These are phyloP conservation scores for Cenopis cana DNA, from an alignment of 2,888 invertebrate species.

Conservation along the genomic window DNA sequence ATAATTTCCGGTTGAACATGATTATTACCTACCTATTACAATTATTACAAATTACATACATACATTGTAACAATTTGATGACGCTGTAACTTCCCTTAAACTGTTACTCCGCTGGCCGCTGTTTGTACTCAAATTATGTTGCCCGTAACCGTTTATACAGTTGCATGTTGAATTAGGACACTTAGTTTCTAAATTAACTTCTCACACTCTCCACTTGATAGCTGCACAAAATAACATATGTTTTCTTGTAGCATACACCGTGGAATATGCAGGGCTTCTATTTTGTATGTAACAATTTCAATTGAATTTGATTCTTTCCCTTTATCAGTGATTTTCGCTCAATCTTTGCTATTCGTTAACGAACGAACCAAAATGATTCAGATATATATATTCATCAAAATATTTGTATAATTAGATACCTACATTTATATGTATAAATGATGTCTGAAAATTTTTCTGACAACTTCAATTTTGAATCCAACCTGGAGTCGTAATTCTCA, in stretches of 20 bases:
- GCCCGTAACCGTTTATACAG: neutral
- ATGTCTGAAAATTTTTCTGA: too few species aligned
- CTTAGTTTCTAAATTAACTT: slow-evolving; percentile 18
- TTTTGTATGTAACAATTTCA: too few species aligned
- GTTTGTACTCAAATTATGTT: slow-evolving; percentile 12
- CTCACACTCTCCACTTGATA: neutral
- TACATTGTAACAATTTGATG: slow-evolving; percentile 7
- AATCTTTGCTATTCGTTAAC: too few species aligned
- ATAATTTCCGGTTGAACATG: too few species aligned
- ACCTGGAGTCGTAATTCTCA: neutral
- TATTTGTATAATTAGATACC: too few species aligned
- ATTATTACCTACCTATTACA: neutral
- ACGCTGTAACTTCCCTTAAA: neutral
- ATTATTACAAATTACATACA: too few species aligned
- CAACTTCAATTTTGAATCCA: neutral
- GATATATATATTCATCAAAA: too few species aligned
- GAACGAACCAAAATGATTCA: too few species aligned
- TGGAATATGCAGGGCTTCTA: neutral
- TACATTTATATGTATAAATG: too few species aligned
- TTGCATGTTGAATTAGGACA: neutral
- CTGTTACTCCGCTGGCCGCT: neutral
- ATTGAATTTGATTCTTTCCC: too few species aligned
- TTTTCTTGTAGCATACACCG: neutral
- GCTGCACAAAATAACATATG: neutral
- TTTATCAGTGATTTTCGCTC: too few species aligned